These are phyloP conservation scores for Lanius ludovicianus DNA, from an alignment of 2,113 vertebrate species.

Conservation along the genomic window DNA sequence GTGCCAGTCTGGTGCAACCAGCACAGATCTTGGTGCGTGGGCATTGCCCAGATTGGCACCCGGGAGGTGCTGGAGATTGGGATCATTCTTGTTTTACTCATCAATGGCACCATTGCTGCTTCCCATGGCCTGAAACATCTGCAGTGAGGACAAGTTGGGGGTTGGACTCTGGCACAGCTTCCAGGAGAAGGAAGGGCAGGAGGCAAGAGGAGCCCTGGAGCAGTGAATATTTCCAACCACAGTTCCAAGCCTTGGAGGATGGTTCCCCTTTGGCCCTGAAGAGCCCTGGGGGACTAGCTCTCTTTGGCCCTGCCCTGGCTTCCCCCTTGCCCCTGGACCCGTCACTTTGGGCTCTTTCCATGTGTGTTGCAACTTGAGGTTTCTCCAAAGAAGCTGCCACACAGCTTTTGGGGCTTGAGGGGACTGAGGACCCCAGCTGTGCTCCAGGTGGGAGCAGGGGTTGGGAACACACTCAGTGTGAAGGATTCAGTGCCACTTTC, in stretches of 20 bases:
- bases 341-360: neutral
- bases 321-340: neutral
- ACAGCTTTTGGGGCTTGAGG: neutral
- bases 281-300: neutral
- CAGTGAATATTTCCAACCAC: neutral
- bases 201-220: neutral
- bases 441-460: neutral
- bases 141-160: neutral
- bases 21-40: neutral
- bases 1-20: neutral
- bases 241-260: neutral
- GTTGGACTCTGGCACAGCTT: neutral
- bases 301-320: neutral
- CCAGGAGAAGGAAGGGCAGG: neutral
- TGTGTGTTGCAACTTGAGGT: neutral
- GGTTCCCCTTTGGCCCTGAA: neutral
- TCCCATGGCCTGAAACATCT: neutral
- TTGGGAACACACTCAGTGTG: neutral
- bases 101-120: neutral
- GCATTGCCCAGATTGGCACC: neutral
- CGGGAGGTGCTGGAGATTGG: neutral
- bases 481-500: neutral
- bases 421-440: neutral
- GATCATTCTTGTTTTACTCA: neutral
- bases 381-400: conserved; percentile 25